Conservation (phyloP, 2,888 invertebrate genomes). For the Mimachlamys varia region DNA sequence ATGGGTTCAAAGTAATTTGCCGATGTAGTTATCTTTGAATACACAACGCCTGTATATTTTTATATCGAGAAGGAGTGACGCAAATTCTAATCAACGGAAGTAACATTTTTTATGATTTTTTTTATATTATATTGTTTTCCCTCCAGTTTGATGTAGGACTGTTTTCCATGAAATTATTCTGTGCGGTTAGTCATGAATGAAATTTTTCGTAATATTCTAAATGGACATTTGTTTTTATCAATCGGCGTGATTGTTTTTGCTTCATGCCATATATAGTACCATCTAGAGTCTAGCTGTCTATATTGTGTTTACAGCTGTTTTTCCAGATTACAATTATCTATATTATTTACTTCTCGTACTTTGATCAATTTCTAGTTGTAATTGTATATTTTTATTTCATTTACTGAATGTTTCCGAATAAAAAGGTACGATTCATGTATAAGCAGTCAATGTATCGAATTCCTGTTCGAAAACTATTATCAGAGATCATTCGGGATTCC, state of each 20-base stretch:
- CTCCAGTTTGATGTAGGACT: not conserved
- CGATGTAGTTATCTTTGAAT: not conserved
- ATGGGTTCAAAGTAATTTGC: not conserved
- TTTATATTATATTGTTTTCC: not conserved
- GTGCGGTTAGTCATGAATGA: not conserved
- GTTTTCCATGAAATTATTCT: not conserved
- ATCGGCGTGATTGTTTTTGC: not conserved
- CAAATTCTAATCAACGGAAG: not conserved
- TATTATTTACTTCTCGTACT: not conserved
- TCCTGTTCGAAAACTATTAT: not conserved
- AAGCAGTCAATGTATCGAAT: too few species aligned
- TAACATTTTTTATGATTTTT: not conserved
- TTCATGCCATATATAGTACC: not conserved
- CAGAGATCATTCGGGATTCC: not conserved
- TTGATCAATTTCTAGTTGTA: not conserved
- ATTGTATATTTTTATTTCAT: too few species aligned
- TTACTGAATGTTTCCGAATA: not conserved
- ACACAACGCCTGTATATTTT: not conserved
- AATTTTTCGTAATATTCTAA: constrained; percentile 7
- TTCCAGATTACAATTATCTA: not conserved
- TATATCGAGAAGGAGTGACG: not conserved
- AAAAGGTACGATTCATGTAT: not conserved
- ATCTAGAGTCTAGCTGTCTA: not conserved
- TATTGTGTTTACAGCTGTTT: not conserved
- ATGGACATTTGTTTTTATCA: not conserved